Evolutionary conservation across 2,797 vertebrate species (phyloP), one percentile per base, ranked within the genome.

Genomic region (Lithobates pipiens): DNA sequence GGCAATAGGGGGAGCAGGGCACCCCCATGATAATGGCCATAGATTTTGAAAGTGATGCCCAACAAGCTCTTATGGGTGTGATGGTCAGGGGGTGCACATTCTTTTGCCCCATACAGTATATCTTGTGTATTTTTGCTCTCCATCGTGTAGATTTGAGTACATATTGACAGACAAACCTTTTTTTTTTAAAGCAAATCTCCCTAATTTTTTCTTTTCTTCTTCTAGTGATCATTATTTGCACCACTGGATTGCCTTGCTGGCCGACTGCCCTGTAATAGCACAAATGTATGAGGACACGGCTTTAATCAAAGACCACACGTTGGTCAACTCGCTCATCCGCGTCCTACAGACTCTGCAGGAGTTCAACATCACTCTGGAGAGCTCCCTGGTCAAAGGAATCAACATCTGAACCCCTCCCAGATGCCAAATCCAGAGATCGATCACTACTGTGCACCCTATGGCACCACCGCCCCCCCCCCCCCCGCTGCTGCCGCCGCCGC

Each of bases 251-350:
- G 97, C 98, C 71, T 94, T 99, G 90, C 95, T 99, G 11, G 96
- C 97, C 9, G 98, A 99, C 90, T 99, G 98, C 92, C 98, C 98
- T 1, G 96, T 99, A 93, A 99, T 96, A 9, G 93, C 94, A 90
- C 98, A 99, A 95, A 99, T 99, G 98, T 99, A 99, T n/a, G 98
- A 99, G 89, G 98, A 99, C 23, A 85, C 89, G 5, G 97, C 98
- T 1, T 92, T 99, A 89, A 96, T 99, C 87, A 99, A 99, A 91
- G 98, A 99, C 91, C 98, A 97, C 82, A 97, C 97, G 0, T 92
- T 99, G 88, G 98, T 99, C 87, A 99, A 99, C 93, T 99, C 98
- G 90, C 93, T 99, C 90, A 99, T 99, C 91, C 95, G 98, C 88
- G 98, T 99, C 83, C 94, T 99, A 88, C 98, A 99, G 94, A 99